Base-by-base conservation (phyloP, 2,888 invertebrate genomes). In the Sisyra terminalis region DNA sequence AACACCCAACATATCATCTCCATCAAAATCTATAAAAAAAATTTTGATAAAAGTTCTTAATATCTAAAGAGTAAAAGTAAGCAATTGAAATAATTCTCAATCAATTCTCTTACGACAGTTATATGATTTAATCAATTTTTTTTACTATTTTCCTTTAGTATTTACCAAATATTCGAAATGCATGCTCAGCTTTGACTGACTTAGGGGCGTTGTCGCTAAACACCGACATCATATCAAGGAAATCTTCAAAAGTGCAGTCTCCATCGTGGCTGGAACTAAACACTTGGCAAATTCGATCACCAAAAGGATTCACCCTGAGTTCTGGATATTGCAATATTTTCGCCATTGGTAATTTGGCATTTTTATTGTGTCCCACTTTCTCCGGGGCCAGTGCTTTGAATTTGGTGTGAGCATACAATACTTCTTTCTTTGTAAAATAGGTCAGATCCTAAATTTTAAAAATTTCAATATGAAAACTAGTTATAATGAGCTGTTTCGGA, bases 191-290 rank as follows among this genome's bases (percentile, higher is more conserved):
- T 62, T 94, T 94, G 0, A 94, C 84, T 48, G 86, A 82, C 52
- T 87, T 81, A 0, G 93, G 92, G 7, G 93, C 88, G 54, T 76
- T 77, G 53, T 90, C 88, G 57, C 89, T 87, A 53, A 94, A 88
- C 13, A 92, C 90, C 0, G 90, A 92, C 83, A 93, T 90, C 92
- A 94, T 92, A 55, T 94, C 93, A 3, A 94, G 68, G 57, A 92
- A 94, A 60, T 94, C 93, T 62, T 94, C 92, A 64, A 94, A 94
- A 0, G 87, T 88, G 58, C 90, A 83, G 58, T 89, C 86, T 3
- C 90, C 92, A 59, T 86, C 85, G 49, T 85, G 84, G 57, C 80
- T 82, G 1, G 85, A 84, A 57, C 85, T 86, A 53, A 87, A 86
- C n/a, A 92, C 86, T 59, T 85, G 82, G 55, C 92, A 92, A 48